Conservation (phyloP, 53 echinoderm and acorn worm species). For the Mesocentrotus franciscanus region DNA sequence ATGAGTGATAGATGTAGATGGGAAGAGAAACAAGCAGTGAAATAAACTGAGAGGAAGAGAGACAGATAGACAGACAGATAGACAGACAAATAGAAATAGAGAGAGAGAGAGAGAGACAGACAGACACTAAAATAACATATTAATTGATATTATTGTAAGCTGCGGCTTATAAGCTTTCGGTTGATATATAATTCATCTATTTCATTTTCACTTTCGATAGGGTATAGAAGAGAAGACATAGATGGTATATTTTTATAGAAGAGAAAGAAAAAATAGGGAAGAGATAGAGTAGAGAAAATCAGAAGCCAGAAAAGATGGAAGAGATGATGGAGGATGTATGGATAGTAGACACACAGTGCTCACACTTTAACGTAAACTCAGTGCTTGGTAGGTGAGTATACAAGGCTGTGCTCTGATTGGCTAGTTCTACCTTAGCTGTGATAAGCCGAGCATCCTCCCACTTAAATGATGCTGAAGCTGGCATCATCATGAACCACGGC, state of each 20-base stretch:
- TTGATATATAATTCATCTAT: too few species aligned
- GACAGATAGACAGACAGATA: not conserved
- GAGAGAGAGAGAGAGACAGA: not conserved
- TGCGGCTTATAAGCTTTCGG: too few species aligned
- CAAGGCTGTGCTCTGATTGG: slow-evolving; percentile 56
- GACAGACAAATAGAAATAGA: not conserved
- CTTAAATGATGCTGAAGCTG: slow-evolving; percentile 17
- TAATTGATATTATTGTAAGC: too few species aligned
- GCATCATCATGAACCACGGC: slow-evolving; percentile 34
- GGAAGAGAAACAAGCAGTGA: not conserved
- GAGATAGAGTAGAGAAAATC: not conserved
- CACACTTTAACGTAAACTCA: not conserved
- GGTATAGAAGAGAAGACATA: too few species aligned
- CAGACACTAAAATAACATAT: too few species aligned
- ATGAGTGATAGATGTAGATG: not conserved
- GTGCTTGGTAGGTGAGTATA: not conserved
- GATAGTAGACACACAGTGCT: not conserved
- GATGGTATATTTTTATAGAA: not conserved
- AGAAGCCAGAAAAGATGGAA: not conserved
- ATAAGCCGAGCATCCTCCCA: slow-evolving; percentile 33
- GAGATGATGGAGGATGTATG: not conserved
- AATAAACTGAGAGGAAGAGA: too few species aligned
- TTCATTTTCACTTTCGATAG: too few species aligned
- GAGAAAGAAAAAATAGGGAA: not conserved
- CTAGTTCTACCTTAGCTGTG: not conserved